Evolutionary conservation across 2,888 invertebrate genomes (phyloP).

Genomic region (Drosophila setosimentum): DNA sequence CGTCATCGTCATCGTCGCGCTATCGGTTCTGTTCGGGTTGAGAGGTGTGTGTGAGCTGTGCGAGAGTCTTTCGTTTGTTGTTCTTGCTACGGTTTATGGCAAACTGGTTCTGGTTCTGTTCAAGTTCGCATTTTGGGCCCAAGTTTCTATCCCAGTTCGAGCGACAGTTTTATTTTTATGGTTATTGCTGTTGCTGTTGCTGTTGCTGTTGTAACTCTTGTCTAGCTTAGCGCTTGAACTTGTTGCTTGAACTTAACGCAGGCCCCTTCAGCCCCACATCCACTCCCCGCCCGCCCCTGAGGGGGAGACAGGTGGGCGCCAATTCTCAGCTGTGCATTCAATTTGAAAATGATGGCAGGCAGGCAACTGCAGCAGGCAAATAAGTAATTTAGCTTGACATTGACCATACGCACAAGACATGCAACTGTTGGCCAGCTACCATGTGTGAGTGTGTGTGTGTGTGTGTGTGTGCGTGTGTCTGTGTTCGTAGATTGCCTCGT

Average conservation of each 20-base stretch:
- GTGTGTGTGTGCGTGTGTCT: background rate
- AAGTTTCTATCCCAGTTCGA: conserved; percentile 1
- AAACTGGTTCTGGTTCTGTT: conserved; percentile 52
- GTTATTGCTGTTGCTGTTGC: conserved; percentile 10
- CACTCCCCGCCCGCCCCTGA: conserved; percentile 7
- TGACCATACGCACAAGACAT: conserved; percentile 48
- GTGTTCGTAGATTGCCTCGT: conserved; percentile 11
- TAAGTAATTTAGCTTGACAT: conserved; percentile 41
- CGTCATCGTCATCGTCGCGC: background rate
- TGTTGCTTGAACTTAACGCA: conserved; percentile 66
- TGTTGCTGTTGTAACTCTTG: conserved; percentile 1
- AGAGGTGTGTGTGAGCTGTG: background rate
- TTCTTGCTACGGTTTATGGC: conserved; percentile 26
- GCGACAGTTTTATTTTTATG: background rate
- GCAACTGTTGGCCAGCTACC: conserved; percentile 33
- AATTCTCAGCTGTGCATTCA: conserved; percentile 32
- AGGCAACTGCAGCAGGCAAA: conserved; percentile 6
- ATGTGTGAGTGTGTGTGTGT: background rate
- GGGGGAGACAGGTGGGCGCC: conserved; percentile 25
- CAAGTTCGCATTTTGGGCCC: conserved; percentile 19
- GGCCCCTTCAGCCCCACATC: background rate
- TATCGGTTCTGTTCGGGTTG: background rate
- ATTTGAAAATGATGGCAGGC: conserved; percentile 19
- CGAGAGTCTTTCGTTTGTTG: conserved; percentile 6
- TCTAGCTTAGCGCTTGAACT: conserved; percentile 59